Evolutionary conservation across 2,113 vertebrate genomes (phyloP), one percentile per base, ranked within the genome.

Genomic region (Lutjanus erythropterus): DNA sequence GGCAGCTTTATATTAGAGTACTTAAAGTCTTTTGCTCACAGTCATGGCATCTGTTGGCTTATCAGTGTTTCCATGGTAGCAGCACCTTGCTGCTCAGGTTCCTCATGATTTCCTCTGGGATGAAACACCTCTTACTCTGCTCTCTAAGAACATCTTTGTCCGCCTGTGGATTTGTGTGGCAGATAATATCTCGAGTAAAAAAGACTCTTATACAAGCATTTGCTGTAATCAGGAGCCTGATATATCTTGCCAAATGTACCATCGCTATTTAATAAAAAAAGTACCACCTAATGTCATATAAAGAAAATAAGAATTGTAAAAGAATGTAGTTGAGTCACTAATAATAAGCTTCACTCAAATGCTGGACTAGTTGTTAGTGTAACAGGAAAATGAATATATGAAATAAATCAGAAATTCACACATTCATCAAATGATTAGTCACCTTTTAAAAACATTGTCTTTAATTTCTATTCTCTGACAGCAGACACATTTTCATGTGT

Each of bases 41-140:
- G 49, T 74, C 73, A 33, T 59, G 64, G 19, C 73, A 74, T 59
- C 75, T 73, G 35, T 86, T 74, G 78, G 72, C 65, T 80, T 64
- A 76, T 77, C 49, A 49, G 60, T 35, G 86, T 90, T 88, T 56
- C 90, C 90, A 89, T 85, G 86, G 86, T 21, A 89, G 62, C 72
- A 12, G 81, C 81, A 65, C 27, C 41, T 65, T 61, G 50, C 35
- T 42, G 66, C 61, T 80, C 66, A 67, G 86, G 76, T 78, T 81
- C 29, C 65, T 66, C 61, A 18, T 85, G 66, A 86, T 83, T 78
- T 84, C 84, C 77, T 83, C 23, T 42, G 79, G 78, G 80, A 77
- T 67, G 49, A 52, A 66, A 60, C 78, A 46, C 50, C 71, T 81
- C 71, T 69, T 39, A 55, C 23, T 62, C 53, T 59, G 50, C 61